Base-by-base conservation (phyloP, 2,888 invertebrate genomes). In the Mechanitis mazaeus region DNA sequence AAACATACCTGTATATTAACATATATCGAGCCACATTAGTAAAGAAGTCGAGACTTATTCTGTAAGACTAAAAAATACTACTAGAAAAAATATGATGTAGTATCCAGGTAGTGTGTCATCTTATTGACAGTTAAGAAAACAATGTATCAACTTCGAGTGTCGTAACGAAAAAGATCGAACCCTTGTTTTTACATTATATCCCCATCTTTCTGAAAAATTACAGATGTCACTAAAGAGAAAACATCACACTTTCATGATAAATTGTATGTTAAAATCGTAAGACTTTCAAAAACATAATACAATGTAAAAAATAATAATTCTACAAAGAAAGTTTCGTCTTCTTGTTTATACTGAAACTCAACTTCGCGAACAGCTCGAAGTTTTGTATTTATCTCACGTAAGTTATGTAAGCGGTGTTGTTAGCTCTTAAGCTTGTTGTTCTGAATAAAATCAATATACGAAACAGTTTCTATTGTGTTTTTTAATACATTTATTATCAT, bases 361-460 rank as follows among this genome's bases (percentile, higher is more conserved):
- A 58, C 50, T 58, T 58, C 20, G 50, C 11, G 31, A 50, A 50
- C 31, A 50, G 31, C 31, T 50, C 35, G 50, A 58, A 53, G 33
- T 42, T 53, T 31, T 11, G 58, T 38, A 58, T 50, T 58, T 58
- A 38, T 58, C 53, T 58, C 58, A 58, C 58, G 58, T 58, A 58
- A 58, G 53, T 53, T 42, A 50, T 58, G 58, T 58, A 58, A 58
- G 58, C 58, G 53, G 53, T 42, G 35, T 58, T 56, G 56, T 56
- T 42, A 45, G 46, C 56, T 33, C 46, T 58, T 53, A 31, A 58
- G 53, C 50, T 58, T 58, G 50, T 50, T 56, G 33, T 45, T 63
- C 33, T 57, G 56, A 71, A 35, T 56, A 60, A 73, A 74, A 76
- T 60, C 55, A 50, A 50, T 50, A 50, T 31, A 7, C 11, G 31